Conservation (phyloP, 2,888 invertebrate genomes). For the Lasioglossum morio region DNA sequence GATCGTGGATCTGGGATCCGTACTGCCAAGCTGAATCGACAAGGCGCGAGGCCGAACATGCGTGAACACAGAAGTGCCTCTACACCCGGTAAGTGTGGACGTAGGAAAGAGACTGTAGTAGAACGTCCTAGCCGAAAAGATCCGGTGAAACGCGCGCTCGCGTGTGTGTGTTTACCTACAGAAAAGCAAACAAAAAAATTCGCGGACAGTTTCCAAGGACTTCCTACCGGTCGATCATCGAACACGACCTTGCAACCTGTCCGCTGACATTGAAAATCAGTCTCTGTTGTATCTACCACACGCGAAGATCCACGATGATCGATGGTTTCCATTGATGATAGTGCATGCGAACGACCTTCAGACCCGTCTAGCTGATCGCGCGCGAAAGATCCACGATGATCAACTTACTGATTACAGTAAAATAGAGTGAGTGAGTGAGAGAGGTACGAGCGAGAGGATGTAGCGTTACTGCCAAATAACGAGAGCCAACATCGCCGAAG, state of each 20-base stretch:
- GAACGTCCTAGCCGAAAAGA: not conserved
- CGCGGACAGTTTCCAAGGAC: slow-evolving; percentile 72
- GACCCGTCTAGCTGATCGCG: not conserved
- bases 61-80: slow-evolving; percentile 60
- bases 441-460: slow-evolving; percentile 11
- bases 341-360: not conserved
- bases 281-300: slow-evolving; percentile 1
- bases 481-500: not conserved
- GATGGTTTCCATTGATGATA: not conserved
- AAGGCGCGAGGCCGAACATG: slow-evolving; percentile 31
- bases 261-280: slow-evolving; percentile 56
- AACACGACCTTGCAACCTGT: slow-evolving; percentile 70
- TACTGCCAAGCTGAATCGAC: slow-evolving; percentile 49
- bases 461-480: slow-evolving; percentile 42
- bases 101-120: slow-evolving; percentile 40
- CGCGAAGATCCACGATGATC: not conserved
- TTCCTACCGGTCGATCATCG: not conserved
- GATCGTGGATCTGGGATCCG: slow-evolving; percentile 4
- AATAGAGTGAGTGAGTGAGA: not conserved
- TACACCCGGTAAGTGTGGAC: slow-evolving; percentile 46
- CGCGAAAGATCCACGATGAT: slow-evolving; percentile 2
- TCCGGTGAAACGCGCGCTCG: not conserved
- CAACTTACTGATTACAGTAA: not conserved
- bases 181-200: slow-evolving; percentile 46
- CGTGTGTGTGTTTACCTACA: not conserved